Evolutionary conservation across 2,888 invertebrate genomes (phyloP).

Genomic region (Acleris sparsana): DNA sequence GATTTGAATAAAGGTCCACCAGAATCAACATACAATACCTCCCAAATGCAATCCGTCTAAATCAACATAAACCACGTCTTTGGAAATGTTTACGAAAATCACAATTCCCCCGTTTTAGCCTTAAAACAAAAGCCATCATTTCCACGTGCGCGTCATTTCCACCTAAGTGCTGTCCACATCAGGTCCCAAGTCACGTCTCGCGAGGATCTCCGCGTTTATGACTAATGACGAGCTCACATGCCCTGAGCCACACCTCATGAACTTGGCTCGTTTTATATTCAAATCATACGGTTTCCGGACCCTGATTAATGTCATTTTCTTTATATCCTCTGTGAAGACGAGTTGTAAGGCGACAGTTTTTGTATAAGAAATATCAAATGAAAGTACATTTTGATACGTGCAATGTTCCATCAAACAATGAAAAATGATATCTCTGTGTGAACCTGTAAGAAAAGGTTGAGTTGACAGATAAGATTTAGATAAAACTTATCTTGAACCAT

Average conservation of each 20-base stretch:
- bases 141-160: conserved; percentile 44
- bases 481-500: too few relatives aligned
- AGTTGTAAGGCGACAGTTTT: conserved; percentile 43
- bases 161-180: conserved; percentile 58
- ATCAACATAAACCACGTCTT: background rate
- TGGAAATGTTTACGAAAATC: background rate
- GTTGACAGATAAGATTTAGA: too few relatives aligned
- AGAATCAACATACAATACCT: background rate
- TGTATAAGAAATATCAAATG: conserved; percentile 4
- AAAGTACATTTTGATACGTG: background rate
- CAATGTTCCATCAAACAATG: too few relatives aligned
- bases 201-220: conserved; percentile 66
- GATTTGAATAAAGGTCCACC: too few relatives aligned
- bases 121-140: conserved; percentile 33
- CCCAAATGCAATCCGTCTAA: background rate
- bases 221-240: conserved; percentile 81
- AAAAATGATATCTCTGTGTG: too few relatives aligned
- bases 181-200: conserved; percentile 67
- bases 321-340: conserved; percentile 66
- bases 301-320: conserved; percentile 81
- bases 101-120: background rate
- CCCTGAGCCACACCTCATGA: conserved; percentile 62
- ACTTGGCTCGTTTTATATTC: conserved; percentile 73
- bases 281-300: conserved; percentile 78
- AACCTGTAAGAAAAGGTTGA: too few relatives aligned